Percentiles rank a stretch among this genome's conserved stretches.
These are phyloP conservation scores for Linepithema humile DNA, from an alignment of 1,140 invertebrate species.

Conservation along the genomic window DNA sequence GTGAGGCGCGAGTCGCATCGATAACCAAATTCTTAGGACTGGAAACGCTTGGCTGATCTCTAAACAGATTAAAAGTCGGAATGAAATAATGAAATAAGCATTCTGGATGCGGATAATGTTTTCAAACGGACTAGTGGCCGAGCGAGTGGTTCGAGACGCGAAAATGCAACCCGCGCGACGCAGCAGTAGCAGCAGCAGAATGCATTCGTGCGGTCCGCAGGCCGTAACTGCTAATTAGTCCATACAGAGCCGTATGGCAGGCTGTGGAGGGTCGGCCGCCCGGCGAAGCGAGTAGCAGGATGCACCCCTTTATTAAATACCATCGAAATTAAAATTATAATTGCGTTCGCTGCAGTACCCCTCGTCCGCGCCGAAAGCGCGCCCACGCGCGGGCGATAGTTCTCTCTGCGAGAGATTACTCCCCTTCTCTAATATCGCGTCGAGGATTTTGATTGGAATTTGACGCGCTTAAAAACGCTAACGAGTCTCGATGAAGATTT, in stretches of 20 bases:
- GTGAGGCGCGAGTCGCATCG: neutral
- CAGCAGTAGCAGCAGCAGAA: constrained; percentile 54
- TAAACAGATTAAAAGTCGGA: neutral
- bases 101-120: neutral
- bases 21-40: neutral
- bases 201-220: constrained; percentile 78
- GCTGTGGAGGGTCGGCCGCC: constrained; percentile 67
- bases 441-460: constrained; percentile 53
- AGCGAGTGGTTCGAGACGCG: constrained; percentile 49
- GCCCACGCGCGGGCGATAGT: constrained; percentile 67
- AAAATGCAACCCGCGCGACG: constrained; percentile 65
- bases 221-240: constrained; percentile 84
- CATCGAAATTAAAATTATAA: constrained; percentile 85
- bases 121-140: constrained; percentile 1
- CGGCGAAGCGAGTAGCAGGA: constrained; percentile 68
- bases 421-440: constrained; percentile 37
- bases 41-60: neutral
- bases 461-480: constrained; percentile 49
- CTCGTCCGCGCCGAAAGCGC: constrained; percentile 54
- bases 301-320: constrained; percentile 84
- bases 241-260: constrained; percentile 72
- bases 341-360: constrained; percentile 81
- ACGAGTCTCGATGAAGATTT: constrained; percentile 50
- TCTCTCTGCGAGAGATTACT: constrained; percentile 57
- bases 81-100: neutral